phyloP scores from a whole-genome alignment of 1,140 invertebrate genomes.

The Trypoxylus dichotomus region DNA sequence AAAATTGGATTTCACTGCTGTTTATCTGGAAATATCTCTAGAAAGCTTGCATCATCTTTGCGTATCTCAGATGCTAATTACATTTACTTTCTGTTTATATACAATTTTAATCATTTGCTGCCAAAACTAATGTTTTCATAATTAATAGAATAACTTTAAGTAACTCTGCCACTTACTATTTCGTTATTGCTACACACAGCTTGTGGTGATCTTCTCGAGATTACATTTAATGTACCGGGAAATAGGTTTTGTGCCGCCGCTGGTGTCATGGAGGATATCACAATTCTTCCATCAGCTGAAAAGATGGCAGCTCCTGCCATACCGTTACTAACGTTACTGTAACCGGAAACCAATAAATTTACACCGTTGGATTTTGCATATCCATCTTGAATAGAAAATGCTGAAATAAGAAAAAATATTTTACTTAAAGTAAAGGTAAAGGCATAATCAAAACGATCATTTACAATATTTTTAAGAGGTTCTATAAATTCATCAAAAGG shows the following conservation, averaged over 20 bases:
- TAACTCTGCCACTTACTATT: neutral
- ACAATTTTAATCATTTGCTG: too few relatives aligned
- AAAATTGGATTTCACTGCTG: too few relatives aligned
- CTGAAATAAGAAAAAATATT: conserved; percentile 41
- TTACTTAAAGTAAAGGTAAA: too few relatives aligned
- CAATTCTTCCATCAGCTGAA: neutral
- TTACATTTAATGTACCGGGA: neutral
- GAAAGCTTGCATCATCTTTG: too few relatives aligned
- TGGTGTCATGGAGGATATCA: neutral
- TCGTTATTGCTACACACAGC: neutral
- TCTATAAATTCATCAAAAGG: too few relatives aligned
- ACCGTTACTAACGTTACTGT: neutral
- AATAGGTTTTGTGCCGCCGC: neutral
- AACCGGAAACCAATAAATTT: conserved; percentile 59
- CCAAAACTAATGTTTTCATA: too few relatives aligned
- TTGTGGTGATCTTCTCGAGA: neutral
- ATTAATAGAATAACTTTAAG: too few relatives aligned
- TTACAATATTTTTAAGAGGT: too few relatives aligned
- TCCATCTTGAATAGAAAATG: conserved; percentile 55
- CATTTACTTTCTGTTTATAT: too few relatives aligned
- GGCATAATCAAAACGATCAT: too few relatives aligned
- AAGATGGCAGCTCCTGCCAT: conserved; percentile 30
- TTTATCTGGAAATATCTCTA: too few relatives aligned
- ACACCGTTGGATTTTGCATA: conserved; percentile 58
- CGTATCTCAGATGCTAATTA: too few relatives aligned